Evolutionary conservation across 2,888 invertebrate genomes (phyloP), one percentile per base, ranked within the genome.

Genomic region (Syritta pipiens): DNA sequence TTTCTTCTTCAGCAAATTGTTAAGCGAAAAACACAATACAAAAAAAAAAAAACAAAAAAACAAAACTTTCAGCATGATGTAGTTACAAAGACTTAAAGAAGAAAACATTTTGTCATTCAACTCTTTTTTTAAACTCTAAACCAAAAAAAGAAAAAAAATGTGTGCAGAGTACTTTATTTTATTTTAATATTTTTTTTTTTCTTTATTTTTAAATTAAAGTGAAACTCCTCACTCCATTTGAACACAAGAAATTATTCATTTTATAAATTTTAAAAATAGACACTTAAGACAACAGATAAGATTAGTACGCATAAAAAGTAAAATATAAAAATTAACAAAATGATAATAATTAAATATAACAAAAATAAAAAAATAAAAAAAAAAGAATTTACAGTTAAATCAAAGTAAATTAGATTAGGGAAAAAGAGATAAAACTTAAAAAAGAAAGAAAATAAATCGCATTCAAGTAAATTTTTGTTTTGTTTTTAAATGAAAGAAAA

Each of bases 1-100:
- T 59, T 40, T 59, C 59, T 40, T 69, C 26, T 48, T 24, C 57
- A 69, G 10, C 32, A 48, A 57, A 49, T 12, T 32, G n/a, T 19
- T 12, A 19, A 19, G 3, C 2, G 14, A 44, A 14, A 53, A 14
- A 42, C 17, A 10, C 14, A 32, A 30, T 26, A 48, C 19, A 24
- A 17, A 26, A 24, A 14, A 17, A 19, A 17, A 1, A 37, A 26
- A 14, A 9, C 4, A 26, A 7, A 22, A 37, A 24, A 4, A 35
- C 7, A 19, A 49, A 10, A n/a, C n/a, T n/a, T n/a, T n/a, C n/a
- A n/a, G n/a, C n/a, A n/a, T n/a, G n/a, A n/a, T n/a, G n/a, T n/a
- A n/a, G n/a, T n/a, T n/a, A n/a, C n/a, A n/a, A n/a, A n/a, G n/a
- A n/a, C n/a, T n/a, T n/a, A n/a, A n/a, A n/a, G n/a, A n/a, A n/a